Evolutionary conservation across 2,888 invertebrate genomes (phyloP).

Genomic region (Dorcus hopei): DNA sequence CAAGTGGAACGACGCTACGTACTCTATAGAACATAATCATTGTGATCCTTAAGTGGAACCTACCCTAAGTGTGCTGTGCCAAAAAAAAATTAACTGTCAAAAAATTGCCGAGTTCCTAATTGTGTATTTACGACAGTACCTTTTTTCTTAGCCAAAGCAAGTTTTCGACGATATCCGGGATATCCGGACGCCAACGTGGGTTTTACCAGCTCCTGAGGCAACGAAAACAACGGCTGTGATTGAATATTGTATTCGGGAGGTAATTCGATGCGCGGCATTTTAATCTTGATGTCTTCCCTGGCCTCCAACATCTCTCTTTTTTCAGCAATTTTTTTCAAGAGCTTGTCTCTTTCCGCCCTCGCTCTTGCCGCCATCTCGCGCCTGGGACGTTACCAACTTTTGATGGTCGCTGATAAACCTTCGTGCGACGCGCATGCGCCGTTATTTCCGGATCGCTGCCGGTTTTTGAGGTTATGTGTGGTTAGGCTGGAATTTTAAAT

Average conservation of each 20-base stretch:
- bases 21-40: too few species aligned
- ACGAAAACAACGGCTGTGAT: conserved; percentile 58
- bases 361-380: conserved; percentile 31
- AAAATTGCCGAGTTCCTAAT: too few species aligned
- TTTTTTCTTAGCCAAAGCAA: conserved; percentile 45
- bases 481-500: background rate
- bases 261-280: conserved; percentile 54
- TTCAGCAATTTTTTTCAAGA: conserved; percentile 51
- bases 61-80: too few species aligned
- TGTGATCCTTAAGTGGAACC: too few species aligned
- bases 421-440: background rate
- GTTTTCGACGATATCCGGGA: conserved; percentile 41
- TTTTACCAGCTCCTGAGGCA: conserved; percentile 59
- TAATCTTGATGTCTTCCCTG: conserved; percentile 51
- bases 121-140: conserved; percentile 22
- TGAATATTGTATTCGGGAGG: conserved; percentile 58
- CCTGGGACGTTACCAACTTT: conserved; percentile 6
- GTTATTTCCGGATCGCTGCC: background rate
- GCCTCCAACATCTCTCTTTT: conserved; percentile 49
- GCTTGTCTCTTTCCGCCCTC: conserved; percentile 46
- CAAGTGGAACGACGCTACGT: too few species aligned
- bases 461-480: conserved; percentile 14
- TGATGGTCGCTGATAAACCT: conserved; percentile 17
- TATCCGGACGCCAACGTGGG: conserved; percentile 44
- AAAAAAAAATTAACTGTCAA: too few species aligned